phyloP scores from a whole-genome alignment of 2,113 vertebrate species.

The Phaethon lepturus region DNA sequence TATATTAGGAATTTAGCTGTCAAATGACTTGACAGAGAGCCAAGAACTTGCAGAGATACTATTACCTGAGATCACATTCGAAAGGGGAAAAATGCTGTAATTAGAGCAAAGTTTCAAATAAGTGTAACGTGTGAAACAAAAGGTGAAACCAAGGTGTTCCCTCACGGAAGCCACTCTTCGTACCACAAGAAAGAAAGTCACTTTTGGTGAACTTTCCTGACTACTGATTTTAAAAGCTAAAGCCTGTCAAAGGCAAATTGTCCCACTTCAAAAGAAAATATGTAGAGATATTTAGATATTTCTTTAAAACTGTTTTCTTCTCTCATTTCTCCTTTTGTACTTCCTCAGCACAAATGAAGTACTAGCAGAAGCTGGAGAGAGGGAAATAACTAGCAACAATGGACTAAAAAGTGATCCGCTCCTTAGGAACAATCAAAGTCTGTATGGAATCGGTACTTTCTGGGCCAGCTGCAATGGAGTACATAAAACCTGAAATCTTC shows the following conservation, averaged over 20 bases:
- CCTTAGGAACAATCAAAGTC: not conserved
- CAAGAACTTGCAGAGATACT: slow-evolving; percentile 21
- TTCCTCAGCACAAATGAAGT: not conserved
- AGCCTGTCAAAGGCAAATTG: not conserved
- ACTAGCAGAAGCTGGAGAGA: not conserved
- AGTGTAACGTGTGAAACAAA: slow-evolving; percentile 17
- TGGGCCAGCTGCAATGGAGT: not conserved
- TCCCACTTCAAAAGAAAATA: not conserved
- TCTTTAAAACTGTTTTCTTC: not conserved
- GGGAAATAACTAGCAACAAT: not conserved
- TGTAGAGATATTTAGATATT: not conserved
- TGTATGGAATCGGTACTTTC: not conserved
- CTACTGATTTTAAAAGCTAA: not conserved
- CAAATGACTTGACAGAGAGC: slow-evolving; percentile 16
- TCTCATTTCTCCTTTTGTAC: not conserved
- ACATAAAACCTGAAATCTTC: not conserved
- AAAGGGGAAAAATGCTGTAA: slow-evolving; percentile 22
- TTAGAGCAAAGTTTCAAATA: slow-evolving; percentile 24
- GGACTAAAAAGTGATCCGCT: not conserved
- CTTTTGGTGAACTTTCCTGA: not conserved
- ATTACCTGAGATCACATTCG: not conserved
- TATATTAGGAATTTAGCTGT: slow-evolving; percentile 6
- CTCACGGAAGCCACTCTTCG: not conserved
- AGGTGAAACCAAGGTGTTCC: slow-evolving; percentile 24
- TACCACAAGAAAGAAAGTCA: not conserved